Conservation (phyloP, 2,113 vertebrate species). For the Casuarius casuarius region DNA sequence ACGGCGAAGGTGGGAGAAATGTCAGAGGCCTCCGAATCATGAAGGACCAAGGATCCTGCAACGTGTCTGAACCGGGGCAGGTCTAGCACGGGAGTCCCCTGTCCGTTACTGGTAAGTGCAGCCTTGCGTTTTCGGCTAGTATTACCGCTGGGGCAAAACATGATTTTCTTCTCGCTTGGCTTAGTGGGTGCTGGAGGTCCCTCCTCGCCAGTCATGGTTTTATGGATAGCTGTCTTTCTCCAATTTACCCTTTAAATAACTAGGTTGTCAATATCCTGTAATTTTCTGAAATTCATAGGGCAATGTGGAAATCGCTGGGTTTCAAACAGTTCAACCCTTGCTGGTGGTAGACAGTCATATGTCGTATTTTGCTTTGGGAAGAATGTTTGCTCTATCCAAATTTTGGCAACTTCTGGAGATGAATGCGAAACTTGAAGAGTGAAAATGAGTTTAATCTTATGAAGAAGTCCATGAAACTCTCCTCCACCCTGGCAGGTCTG, state of each 20-base stretch:
- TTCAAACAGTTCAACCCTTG: background rate
- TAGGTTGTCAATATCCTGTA: background rate
- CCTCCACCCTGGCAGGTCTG: background rate
- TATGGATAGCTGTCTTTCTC: background rate
- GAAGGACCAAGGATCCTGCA: background rate
- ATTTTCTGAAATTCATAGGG: background rate
- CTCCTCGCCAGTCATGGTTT: accelerated
- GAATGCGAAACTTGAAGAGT: background rate
- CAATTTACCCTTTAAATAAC: background rate
- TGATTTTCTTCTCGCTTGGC: too few species aligned
- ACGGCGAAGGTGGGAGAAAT: too few species aligned
- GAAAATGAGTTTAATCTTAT: background rate
- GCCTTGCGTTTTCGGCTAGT: background rate
- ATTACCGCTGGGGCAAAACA: too few species aligned
- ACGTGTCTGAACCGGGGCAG: accelerated
- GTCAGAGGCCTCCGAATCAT: accelerated
- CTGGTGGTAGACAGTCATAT: too few species aligned
- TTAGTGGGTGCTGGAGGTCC: background rate
- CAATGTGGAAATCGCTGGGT: background rate
- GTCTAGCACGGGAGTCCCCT: accelerated
- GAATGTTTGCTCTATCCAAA: background rate
- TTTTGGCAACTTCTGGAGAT: background rate
- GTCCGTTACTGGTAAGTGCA: accelerated
- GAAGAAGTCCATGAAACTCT: background rate
- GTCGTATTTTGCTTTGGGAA: background rate